A percentile compares a stretch with the other conserved stretches of the same genome.
phyloP scores from a whole-genome alignment of 2,113 vertebrate species.

The Catharus fuscescens region DNA sequence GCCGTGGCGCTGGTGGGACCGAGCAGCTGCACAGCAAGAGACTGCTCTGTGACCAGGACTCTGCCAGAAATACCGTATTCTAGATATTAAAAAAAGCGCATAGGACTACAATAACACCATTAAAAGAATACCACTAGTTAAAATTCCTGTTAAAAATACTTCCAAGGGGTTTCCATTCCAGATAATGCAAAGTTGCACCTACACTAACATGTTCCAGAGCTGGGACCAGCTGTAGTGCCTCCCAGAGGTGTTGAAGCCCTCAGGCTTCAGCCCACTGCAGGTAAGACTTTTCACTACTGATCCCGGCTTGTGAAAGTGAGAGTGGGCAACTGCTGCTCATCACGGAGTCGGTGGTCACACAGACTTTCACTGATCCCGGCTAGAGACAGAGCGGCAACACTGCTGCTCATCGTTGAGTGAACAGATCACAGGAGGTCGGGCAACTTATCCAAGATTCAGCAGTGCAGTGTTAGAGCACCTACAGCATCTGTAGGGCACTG shows the following conservation, averaged over 20 bases:
- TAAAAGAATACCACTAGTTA: not conserved
- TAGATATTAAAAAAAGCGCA: rapidly evolving
- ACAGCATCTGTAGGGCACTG: not conserved
- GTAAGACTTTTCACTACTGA: too few species aligned
- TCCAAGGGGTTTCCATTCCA: not conserved
- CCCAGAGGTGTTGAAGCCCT: not conserved
- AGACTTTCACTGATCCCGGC: not conserved
- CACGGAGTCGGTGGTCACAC: rapidly evolving
- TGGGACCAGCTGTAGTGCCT: not conserved
- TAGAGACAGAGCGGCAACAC: rapidly evolving
- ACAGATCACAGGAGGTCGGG: rapidly evolving
- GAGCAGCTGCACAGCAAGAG: not conserved
- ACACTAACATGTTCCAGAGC: rapidly evolving
- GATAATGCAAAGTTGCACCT: not conserved
- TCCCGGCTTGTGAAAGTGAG: not conserved
- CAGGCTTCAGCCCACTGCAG: not conserved
- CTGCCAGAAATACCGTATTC: not conserved
- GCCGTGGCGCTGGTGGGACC: not conserved
- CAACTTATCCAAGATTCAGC: rapidly evolving
- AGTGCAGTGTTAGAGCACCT: not conserved
- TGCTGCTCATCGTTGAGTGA: not conserved
- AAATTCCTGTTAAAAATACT: not conserved
- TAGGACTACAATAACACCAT: rapidly evolving
- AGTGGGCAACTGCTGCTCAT: not conserved
- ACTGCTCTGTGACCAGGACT: not conserved